Base-by-base conservation (phyloP, 2,797 vertebrate species). In the Aldrovandia affinis region DNA sequence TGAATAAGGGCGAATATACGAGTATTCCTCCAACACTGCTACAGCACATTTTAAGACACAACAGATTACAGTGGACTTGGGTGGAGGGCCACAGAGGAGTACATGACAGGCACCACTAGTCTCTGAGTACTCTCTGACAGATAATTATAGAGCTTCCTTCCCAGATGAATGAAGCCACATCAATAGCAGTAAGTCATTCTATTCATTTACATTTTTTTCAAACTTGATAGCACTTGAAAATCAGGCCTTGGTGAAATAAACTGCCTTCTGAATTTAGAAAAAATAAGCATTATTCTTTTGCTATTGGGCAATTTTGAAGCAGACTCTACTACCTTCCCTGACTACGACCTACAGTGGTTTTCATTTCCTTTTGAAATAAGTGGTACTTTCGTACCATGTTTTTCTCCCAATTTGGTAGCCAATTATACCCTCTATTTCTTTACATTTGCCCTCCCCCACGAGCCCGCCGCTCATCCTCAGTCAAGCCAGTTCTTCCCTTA, bases 91-190 rank as follows among this genome's bases (percentile, higher is more conserved):
- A 39, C 33, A 65, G 63, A 65, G 63, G 68, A 70, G 33, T 47
- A 33, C 36, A n/a, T 44, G 73, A 55, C 47, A 50, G 44, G 20
- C 81, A 47, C 18, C 63, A 33, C 73, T 54, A 36, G 61, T 14
- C 42, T 39, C 80, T 3, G 4, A n/a, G 25, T 20, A 18, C 61
- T 42, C 39, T 57, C 61, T 68, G 59, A 30, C 44, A 52, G 39
- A 44, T 82, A 52, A 82, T 82, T 68, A 82, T 30, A 82, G 81
- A 65, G 73, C n/a, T 47, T 42, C n/a, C 39, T 50, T 15, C 15
- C 59, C 81, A 70, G 81, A 61, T 39, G 30, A 59, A 81, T 61
- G 80, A 55, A 18, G 63, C 65, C 81, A 52, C 42, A 82, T 82
- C 63, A 82, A 63, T 36, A 73, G 28, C 57, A 30, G 47, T n/a